A percentile compares a stretch with the other conserved stretches of the same genome.
phyloP scores from a whole-genome alignment of 2,888 invertebrate genomes.

The Lamellibrachia columna region DNA sequence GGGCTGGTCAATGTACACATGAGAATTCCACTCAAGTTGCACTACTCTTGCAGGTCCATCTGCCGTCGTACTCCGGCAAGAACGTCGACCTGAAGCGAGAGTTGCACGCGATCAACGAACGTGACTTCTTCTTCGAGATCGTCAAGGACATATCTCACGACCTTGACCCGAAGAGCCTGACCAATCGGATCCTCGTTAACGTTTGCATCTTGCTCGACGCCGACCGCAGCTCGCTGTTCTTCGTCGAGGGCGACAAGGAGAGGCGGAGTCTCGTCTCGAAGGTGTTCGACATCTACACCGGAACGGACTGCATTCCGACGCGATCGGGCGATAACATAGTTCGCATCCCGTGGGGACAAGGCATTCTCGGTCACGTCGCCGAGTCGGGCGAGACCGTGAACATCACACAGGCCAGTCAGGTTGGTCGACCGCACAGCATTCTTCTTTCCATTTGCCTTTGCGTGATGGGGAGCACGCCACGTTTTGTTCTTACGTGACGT shows the following conservation, averaged over 20 bases:
- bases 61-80: slow-evolving; percentile 68
- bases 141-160: slow-evolving; percentile 70
- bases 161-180: slow-evolving; percentile 68
- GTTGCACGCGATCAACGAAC: slow-evolving; percentile 63
- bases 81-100: slow-evolving; percentile 67
- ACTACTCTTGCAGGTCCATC: slow-evolving; percentile 47
- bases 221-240: slow-evolving; percentile 69
- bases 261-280: slow-evolving; percentile 68
- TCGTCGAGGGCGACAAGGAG: slow-evolving; percentile 67
- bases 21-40: not conserved
- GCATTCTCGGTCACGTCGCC: slow-evolving; percentile 69
- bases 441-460: not conserved
- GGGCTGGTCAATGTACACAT: no score
- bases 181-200: slow-evolving; percentile 69
- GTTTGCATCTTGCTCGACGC: slow-evolving; percentile 67
- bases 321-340: slow-evolving; percentile 66
- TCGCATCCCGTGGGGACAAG: slow-evolving; percentile 69
- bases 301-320: slow-evolving; percentile 66
- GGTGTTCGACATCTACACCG: slow-evolving; percentile 68
- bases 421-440: slow-evolving; percentile 47
- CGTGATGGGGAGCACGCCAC: no score
- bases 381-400: slow-evolving; percentile 69
- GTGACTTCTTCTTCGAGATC: slow-evolving; percentile 69
- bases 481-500: no score
- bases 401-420: slow-evolving; percentile 67